Percentiles rank a stretch among this genome's conserved stretches.
Conservation (phyloP, 2,888 invertebrate species). For the Atethmia centrago region DNA sequence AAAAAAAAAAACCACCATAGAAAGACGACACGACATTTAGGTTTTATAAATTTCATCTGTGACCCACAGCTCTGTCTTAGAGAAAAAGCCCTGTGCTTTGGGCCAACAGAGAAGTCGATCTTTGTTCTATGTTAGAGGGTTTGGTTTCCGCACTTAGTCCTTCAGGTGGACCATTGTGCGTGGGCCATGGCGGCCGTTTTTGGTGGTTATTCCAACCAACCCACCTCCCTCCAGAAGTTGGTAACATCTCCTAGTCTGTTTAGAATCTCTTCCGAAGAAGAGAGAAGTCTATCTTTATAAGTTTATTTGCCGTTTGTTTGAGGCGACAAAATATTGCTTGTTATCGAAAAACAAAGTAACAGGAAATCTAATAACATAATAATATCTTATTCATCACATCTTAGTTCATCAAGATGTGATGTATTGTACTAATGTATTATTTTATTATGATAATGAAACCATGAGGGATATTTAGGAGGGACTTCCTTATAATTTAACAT, state of each 20-base stretch:
- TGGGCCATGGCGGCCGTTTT: no score
- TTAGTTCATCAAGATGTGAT: constrained; percentile 16
- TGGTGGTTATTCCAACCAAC: no score
- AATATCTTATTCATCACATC: neutral
- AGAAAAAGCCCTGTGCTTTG: neutral
- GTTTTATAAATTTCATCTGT: neutral
- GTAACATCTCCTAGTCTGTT: no score
- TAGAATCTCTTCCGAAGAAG: no score
- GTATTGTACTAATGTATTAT: neutral
- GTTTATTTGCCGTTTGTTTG: neutral
- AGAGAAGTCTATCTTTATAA: neutral
- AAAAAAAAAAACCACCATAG: no score
- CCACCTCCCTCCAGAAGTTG: no score
- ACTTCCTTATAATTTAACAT: constrained; percentile 43
- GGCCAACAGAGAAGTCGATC: neutral
- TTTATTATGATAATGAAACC: constrained; percentile 18
- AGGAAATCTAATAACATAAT: neutral
- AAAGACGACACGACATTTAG: neutral
- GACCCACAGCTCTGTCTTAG: neutral
- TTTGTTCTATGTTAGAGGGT: no score
- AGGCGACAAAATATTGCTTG: neutral
- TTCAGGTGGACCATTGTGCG: no score
- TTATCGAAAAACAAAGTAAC: neutral
- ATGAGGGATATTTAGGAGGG: neutral
- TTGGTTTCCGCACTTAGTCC: no score